phyloP scores from a whole-genome alignment of 2,888 invertebrate species.

The Coleophora deauratella region DNA sequence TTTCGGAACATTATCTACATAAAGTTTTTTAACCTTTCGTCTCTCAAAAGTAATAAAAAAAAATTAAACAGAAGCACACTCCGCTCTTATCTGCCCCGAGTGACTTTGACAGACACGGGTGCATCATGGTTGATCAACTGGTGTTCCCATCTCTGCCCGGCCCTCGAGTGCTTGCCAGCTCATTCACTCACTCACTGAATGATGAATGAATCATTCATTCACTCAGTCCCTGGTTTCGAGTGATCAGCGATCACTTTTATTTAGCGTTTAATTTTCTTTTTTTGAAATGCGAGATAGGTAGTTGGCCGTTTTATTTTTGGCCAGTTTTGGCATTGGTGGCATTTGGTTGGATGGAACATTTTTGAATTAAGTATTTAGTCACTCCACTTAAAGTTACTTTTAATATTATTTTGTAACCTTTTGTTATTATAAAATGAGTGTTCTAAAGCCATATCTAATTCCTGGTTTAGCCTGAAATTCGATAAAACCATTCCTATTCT shows the following conservation, averaged over 20 bases:
- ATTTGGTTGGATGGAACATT: too few species aligned
- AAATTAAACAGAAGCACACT: conserved; percentile 25
- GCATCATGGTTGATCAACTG: conserved; percentile 69
- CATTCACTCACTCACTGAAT: conserved; percentile 39
- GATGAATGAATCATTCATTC: conserved; percentile 21
- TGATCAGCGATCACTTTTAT: conserved; percentile 58
- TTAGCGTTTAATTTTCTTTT: conserved; percentile 33
- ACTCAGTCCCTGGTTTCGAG: conserved; percentile 55
- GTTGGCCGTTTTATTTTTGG: conserved; percentile 18
- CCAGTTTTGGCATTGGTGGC: too few species aligned
- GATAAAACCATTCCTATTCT: too few species aligned
- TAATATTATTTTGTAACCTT: too few species aligned
- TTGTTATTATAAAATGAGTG: too few species aligned
- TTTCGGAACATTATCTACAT: too few species aligned
- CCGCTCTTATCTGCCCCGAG: conserved; percentile 32
- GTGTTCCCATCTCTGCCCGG: conserved; percentile 43
- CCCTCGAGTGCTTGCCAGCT: conserved; percentile 36
- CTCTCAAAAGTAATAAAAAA: conserved; percentile 1
- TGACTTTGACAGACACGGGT: conserved; percentile 60
- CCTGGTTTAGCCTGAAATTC: too few species aligned
- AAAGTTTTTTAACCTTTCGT: too few species aligned
- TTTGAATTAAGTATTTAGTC: too few species aligned
- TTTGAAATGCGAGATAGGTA: conserved; percentile 26
- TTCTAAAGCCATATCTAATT: too few species aligned
- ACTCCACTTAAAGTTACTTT: too few species aligned